Evolutionary conservation across 1,140 invertebrate genomes (phyloP).

Genomic region (Eulimnadia texana): DNA sequence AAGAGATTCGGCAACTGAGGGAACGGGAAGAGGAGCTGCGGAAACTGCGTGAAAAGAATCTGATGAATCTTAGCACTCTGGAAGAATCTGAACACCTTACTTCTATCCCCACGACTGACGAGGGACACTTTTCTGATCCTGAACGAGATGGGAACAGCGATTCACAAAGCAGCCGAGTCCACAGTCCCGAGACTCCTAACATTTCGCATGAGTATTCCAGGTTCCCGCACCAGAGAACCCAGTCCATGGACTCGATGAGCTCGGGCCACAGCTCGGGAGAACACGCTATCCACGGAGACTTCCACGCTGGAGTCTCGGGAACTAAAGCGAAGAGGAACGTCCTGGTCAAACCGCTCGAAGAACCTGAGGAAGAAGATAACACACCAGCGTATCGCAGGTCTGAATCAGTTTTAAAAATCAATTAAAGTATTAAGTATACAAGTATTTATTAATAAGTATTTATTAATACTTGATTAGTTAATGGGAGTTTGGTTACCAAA

Average conservation of each 20-base stretch:
- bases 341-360: constrained; percentile 25
- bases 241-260: constrained; percentile 26
- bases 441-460: background rate
- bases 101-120: constrained; percentile 17
- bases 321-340: background rate
- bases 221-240: constrained; percentile 21
- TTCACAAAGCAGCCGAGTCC: constrained; percentile 21
- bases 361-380: constrained; percentile 23
- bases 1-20: constrained; percentile 18
- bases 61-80: constrained; percentile 5
- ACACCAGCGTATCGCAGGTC: constrained; percentile 24
- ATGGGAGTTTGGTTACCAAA: too few species aligned
- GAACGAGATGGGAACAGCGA: constrained; percentile 24
- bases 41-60: constrained; percentile 18
- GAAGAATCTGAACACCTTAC: constrained; percentile 6
- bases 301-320: background rate
- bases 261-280: constrained; percentile 25
- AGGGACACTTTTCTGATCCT: constrained; percentile 26
- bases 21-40: constrained; percentile 19
- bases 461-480: background rate
- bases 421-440: background rate
- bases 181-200: constrained; percentile 2
- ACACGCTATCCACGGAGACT: constrained; percentile 14
- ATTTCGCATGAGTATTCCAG: constrained; percentile 10
- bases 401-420: background rate